These are phyloP conservation scores for Chironomus tentans DNA, from an alignment of 2,888 invertebrate genomes.

Conservation along the genomic window DNA sequence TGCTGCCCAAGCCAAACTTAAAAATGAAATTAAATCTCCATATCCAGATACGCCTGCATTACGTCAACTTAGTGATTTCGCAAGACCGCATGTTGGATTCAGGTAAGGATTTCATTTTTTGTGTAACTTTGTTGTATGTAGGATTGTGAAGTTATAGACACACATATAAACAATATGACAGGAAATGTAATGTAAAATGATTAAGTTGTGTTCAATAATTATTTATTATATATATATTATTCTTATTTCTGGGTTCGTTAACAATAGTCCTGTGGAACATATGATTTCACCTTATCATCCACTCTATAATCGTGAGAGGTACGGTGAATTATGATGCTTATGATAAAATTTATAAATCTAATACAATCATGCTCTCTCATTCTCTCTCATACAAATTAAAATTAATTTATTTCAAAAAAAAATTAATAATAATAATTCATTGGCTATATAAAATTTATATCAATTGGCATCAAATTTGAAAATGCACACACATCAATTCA, in stretches of 20 bases:
- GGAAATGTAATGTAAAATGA: slow-evolving; percentile 30
- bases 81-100: slow-evolving; percentile 86
- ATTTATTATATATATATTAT: neutral
- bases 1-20: slow-evolving; percentile 46
- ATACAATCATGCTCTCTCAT: neutral
- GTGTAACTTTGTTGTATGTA: slow-evolving; percentile 5
- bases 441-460: neutral
- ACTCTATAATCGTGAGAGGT: slow-evolving; percentile 45
- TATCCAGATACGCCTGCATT: slow-evolving; percentile 90
- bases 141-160: too few species aligned
- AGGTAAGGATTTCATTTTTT: slow-evolving; percentile 41
- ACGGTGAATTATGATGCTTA: slow-evolving; percentile 32
- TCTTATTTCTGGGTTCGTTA: neutral
- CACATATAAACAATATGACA: slow-evolving; percentile 30
- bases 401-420: neutral
- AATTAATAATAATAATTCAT: too few species aligned
- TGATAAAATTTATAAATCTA: neutral
- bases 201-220: neutral
- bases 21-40: slow-evolving; percentile 67
- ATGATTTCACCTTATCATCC: slow-evolving; percentile 45
- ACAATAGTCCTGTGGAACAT: slow-evolving; percentile 43
- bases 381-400: neutral
- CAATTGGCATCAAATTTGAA: too few species aligned
- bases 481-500: too few species aligned
- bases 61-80: slow-evolving; percentile 84